Evolutionary conservation across 64 coral and sea anemone genomes (phyloP).

Genomic region (Pocillopora verrucosa): DNA sequence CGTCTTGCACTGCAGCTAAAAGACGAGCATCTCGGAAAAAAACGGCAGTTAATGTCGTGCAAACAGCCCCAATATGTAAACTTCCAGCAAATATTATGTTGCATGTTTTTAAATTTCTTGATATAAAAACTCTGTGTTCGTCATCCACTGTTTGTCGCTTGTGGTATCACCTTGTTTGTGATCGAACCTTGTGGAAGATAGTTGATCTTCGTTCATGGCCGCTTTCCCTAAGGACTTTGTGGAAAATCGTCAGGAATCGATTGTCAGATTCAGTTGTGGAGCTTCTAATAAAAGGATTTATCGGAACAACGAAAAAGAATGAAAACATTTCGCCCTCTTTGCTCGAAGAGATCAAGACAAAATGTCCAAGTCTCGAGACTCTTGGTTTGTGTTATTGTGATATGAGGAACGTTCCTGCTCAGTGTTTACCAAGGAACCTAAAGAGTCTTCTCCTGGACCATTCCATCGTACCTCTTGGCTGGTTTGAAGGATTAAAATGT

Average conservation of each 20-base stretch:
- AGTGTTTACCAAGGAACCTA: constrained; percentile 72
- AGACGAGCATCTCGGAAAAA: constrained; percentile 61
- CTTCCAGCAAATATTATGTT: constrained; percentile 93
- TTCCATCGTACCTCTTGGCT: constrained; percentile 91
- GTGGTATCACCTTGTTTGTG: constrained; percentile 87
- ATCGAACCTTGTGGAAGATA: constrained; percentile 86
- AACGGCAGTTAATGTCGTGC: constrained; percentile 63
- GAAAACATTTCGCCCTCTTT: constrained; percentile 89
- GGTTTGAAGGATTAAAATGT: constrained; percentile 81
- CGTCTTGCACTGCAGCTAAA: constrained; percentile 71
- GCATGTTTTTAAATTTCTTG: constrained; percentile 80
- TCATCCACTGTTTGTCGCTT: constrained; percentile 86
- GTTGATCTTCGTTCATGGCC: constrained; percentile 82
- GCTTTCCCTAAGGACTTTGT: constrained; percentile 64
- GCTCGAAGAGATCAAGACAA: constrained; percentile 88
- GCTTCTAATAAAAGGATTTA: constrained; percentile 87
- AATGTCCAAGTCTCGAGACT: constrained; percentile 72
- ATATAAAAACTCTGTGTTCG: constrained; percentile 87
- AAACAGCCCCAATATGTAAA: constrained; percentile 75
- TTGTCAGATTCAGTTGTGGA: constrained; percentile 84
- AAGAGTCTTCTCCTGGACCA: constrained; percentile 77
- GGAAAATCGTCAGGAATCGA: constrained; percentile 88
- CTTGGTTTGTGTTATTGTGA: constrained; percentile 88
- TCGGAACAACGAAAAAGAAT: constrained; percentile 92
- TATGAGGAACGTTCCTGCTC: constrained; percentile 77